Evolutionary conservation across 2,797 vertebrate species (phyloP).

Genomic region (Coregonus suidteri): DNA sequence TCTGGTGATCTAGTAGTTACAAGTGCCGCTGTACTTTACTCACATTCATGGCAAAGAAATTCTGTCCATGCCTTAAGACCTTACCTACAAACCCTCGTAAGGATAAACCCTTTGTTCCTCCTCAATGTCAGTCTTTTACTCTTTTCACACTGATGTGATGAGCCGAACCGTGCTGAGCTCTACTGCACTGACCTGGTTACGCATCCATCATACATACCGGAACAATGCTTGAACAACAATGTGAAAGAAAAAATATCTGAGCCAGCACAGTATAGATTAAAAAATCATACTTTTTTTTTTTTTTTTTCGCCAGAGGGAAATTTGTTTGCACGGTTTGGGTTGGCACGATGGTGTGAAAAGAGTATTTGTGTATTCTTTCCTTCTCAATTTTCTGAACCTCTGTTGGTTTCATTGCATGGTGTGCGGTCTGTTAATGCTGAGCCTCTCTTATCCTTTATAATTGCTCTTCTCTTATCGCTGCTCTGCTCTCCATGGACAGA

Average conservation of each 20-base stretch:
- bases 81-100: constrained; percentile 12
- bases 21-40: neutral
- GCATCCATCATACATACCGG: no score
- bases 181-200: no score
- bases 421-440: constrained; percentile 60
- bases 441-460: constrained; percentile 75
- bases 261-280: no score
- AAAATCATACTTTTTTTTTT: no score
- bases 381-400: constrained; percentile 1
- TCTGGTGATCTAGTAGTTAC: neutral
- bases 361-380: neutral
- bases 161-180: no score
- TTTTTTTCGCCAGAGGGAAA: no score
- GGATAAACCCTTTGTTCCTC: neutral
- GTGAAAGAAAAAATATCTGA: no score
- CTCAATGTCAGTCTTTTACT: no score
- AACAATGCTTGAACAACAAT: no score
- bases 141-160: no score
- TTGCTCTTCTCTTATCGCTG: constrained; percentile 87
- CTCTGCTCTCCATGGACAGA: constrained; percentile 90
- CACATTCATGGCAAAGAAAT: neutral
- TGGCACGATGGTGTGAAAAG: no score
- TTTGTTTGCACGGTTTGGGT: no score
- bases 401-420: constrained; percentile 47
- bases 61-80: constrained; percentile 20